Percentiles rank a stretch among this genome's conserved stretches.
Evolutionary conservation across 2,888 invertebrate species (phyloP).

Genomic region (Lasioglossum leucozonium): DNA sequence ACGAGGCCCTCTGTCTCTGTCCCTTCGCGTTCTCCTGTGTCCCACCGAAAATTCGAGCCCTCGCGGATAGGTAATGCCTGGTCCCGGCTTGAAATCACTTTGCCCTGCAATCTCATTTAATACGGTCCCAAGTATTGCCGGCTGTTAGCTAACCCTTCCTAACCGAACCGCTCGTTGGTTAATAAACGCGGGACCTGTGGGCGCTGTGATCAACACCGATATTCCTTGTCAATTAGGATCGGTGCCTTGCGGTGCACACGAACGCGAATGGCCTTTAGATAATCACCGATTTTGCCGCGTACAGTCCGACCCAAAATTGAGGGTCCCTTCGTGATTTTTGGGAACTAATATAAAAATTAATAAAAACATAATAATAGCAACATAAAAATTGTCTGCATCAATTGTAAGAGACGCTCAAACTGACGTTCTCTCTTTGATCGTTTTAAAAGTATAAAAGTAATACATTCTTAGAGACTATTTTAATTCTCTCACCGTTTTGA

Average conservation of each 20-base stretch:
- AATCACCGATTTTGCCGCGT: background rate
- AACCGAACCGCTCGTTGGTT: constrained; percentile 5
- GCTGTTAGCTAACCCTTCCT: background rate
- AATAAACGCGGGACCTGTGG: constrained; percentile 39
- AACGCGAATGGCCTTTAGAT: background rate
- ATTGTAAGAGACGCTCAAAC: background rate
- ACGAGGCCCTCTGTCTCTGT: background rate
- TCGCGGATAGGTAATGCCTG: constrained; percentile 52
- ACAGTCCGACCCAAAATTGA: no score
- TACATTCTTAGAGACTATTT: background rate
- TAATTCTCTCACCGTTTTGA: background rate
- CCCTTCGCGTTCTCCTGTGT: background rate
- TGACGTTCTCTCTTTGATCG: no score
- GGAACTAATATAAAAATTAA: no score
- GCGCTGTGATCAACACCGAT: background rate
- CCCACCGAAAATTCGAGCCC: constrained; percentile 39
- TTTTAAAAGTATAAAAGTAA: background rate
- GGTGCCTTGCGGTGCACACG: background rate
- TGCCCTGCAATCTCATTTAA: constrained; percentile 45
- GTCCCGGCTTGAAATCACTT: constrained; percentile 61
- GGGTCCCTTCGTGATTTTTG: no score
- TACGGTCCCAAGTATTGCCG: background rate
- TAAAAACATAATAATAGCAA: no score
- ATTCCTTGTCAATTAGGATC: constrained; percentile 15
- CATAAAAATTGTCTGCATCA: background rate